A percentile compares a stretch with the other conserved stretches of the same genome.
phyloP scores from a whole-genome alignment of 2,113 vertebrate genomes.

The Dolichotis patagonum region DNA sequence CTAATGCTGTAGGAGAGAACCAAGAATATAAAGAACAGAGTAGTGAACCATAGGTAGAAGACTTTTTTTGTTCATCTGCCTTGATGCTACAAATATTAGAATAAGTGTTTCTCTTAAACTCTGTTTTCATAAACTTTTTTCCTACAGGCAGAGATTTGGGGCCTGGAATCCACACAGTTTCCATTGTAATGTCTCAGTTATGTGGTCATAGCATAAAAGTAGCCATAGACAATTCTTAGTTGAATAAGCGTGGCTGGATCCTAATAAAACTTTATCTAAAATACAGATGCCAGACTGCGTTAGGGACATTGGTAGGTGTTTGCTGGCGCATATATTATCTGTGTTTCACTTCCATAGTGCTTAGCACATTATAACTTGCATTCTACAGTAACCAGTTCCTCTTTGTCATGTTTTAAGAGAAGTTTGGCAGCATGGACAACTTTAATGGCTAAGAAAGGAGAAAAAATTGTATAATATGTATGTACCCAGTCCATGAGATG shows the following conservation, averaged over 20 bases:
- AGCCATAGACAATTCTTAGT: background rate
- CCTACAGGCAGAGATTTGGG: background rate
- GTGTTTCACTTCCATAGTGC: slow-evolving; percentile 19
- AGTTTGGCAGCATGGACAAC: background rate
- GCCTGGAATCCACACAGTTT: background rate
- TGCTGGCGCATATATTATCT: background rate
- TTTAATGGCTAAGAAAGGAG: background rate
- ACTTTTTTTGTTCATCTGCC: background rate
- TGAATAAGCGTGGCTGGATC: background rate
- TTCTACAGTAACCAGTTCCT: background rate
- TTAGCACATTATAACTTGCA: background rate
- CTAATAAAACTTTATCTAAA: slow-evolving; percentile 34
- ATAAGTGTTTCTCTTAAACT: background rate
- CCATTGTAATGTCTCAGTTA: background rate
- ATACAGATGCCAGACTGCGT: background rate
- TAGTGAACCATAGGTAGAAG: background rate
- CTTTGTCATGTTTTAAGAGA: background rate
- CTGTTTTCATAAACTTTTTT: background rate
- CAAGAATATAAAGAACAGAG: background rate
- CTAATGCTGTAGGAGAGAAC: background rate
- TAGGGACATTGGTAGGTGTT: background rate
- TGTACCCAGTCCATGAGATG: background rate
- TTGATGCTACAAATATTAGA: background rate
- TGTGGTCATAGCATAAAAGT: background rate
- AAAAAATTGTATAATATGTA: background rate